Base-by-base conservation (phyloP, 2,888 invertebrate species). In the Tridacna gigas region DNA sequence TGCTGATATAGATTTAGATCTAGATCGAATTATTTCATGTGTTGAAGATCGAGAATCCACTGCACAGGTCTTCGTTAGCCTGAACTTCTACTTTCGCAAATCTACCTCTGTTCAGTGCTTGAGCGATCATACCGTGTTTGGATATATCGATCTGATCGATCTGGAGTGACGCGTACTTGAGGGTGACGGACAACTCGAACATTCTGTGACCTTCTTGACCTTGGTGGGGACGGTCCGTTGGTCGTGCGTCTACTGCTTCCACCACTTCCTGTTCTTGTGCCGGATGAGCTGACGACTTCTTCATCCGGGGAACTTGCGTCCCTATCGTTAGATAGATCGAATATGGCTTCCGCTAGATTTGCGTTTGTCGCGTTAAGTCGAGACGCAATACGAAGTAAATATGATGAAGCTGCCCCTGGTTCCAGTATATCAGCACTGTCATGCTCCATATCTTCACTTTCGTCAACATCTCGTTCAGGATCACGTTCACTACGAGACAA, bases 151-250 rank as follows among this genome's bases (percentile, higher is more conserved):
- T 87, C 87, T 7, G 77, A 63, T 15, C 87, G 60, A 60, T 86
- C 86, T 0, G 83, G 83, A 3, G 66, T 77, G 12, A 76, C 77
- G 9, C 87, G 81, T 11, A 77, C 74, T 60, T 86, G 84, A 5
- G 89, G 89, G 61, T 91, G 91, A 15, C 91, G 82, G 11, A 91
- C 90, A 0, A 91, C 91, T 63, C 89, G 84, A 13, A 88, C 89
- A 71, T 83, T 87, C 75, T 86, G 84, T 26, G 89, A 86, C 51
- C 89, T 69, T n/a, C 89, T 80, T 22, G 84, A 76, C 60, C 89
- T 80, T n/a, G 85, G 71, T 25, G 89, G 86, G 3, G 89, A 86
- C 18, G 88, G 82, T 22, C 86, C 83, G 61, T n/a, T 79, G 37
- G 20, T 61, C 15, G 75, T 45, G 22, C 77, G 75, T 74, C 84